These are phyloP conservation scores for Falco berigora DNA, from an alignment of 2,797 vertebrate genomes.

Conservation along the genomic window DNA sequence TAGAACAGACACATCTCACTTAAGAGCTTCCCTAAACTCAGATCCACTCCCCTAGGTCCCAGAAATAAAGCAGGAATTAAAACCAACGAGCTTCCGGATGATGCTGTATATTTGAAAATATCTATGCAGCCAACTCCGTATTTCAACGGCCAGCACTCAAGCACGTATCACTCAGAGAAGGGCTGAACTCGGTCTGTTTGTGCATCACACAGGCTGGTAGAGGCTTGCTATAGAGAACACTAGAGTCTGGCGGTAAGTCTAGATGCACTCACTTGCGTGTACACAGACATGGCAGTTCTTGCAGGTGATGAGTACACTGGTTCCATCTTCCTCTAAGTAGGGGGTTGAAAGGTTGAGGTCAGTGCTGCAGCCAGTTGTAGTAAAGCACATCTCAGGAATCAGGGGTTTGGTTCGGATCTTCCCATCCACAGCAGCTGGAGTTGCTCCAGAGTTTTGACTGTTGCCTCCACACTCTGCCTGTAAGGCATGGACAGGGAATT, in stretches of 20 bases:
- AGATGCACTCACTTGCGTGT: conserved; percentile 85
- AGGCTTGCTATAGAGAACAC: not conserved
- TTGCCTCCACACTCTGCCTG: conserved; percentile 81
- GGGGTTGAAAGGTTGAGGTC: conserved; percentile 88
- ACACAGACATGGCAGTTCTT: conserved; percentile 88
- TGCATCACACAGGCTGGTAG: not conserved
- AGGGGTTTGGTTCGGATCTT: conserved; percentile 87
- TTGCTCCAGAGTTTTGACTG: conserved; percentile 65
- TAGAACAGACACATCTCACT: conserved; percentile 29
- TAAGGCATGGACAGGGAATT: not conserved
- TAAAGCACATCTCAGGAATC: conserved; percentile 98
- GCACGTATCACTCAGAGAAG: not conserved
- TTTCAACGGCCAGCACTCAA: not conserved
- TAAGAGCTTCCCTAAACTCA: not conserved
- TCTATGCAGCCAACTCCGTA: not conserved
- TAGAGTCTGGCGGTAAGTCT: not conserved
- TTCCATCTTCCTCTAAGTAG: conserved; percentile 87
- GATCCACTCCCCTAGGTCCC: not conserved
- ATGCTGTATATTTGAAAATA: not conserved
- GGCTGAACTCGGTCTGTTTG: not conserved
- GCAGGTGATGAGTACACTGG: conserved; percentile 88
- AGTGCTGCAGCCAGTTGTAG: conserved; percentile 80
- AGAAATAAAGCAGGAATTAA: not conserved
- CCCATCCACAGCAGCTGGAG: conserved; percentile 37
- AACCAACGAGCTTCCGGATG: rapidly evolving